These are phyloP conservation scores for Galeruca laticollis DNA, from an alignment of 2,888 invertebrate species.

Conservation along the genomic window DNA sequence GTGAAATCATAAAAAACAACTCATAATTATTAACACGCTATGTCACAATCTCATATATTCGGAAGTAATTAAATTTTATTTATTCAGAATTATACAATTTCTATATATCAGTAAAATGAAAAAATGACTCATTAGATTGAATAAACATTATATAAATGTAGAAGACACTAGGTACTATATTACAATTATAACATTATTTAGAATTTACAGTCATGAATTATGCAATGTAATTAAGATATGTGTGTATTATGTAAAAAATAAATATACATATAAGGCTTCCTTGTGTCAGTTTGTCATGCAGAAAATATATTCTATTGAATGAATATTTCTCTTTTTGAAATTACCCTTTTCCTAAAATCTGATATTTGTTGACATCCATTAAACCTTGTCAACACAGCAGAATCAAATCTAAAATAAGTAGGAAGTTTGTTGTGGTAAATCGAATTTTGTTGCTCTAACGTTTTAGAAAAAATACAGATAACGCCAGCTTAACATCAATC, in stretches of 20 bases:
- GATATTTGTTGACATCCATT: neutral
- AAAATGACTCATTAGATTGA: neutral
- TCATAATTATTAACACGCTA: neutral
- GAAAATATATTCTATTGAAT: slow-evolving; percentile 1
- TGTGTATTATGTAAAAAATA: neutral
- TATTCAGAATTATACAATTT: neutral
- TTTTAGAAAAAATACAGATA: too few species aligned
- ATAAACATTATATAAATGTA: neutral
- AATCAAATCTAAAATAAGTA: too few species aligned
- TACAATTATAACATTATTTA: neutral
- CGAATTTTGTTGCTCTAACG: too few species aligned
- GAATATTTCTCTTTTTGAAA: too few species aligned
- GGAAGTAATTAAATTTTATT: slow-evolving; percentile 1
- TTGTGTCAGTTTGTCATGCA: neutral
- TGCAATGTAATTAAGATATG: neutral
- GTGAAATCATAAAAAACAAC: slow-evolving; percentile 1
- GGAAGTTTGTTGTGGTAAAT: too few species aligned
- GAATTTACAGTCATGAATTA: neutral
- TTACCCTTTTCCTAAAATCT: neutral
- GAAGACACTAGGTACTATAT: neutral
- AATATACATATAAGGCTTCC: neutral
- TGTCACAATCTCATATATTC: neutral
- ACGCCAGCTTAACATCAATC: too few species aligned
- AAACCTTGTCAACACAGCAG: too few species aligned
- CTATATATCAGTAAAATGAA: neutral